Percentiles rank a stretch among this genome's conserved stretches.
phyloP scores from a whole-genome alignment of 2,888 invertebrate genomes.

The Xestobium rufovillosum region DNA sequence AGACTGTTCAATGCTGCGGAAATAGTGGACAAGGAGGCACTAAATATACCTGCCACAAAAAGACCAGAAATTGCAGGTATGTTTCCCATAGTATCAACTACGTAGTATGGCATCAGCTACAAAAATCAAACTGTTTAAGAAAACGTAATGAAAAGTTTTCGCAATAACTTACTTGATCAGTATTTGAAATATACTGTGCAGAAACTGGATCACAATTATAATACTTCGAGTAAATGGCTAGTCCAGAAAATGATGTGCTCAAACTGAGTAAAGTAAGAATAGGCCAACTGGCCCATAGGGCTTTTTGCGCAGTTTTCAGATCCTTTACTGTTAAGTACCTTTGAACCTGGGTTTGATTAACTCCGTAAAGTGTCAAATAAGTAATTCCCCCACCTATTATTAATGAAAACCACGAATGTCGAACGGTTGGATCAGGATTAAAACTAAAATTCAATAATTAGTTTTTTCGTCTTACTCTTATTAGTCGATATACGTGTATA shows the following conservation, averaged over 20 bases:
- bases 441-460: constrained; percentile 48
- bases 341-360: constrained; percentile 81
- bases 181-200: constrained; percentile 52
- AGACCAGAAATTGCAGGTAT: constrained; percentile 78
- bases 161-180: constrained; percentile 53
- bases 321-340: constrained; percentile 63
- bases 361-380: constrained; percentile 74
- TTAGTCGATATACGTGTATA: constrained; percentile 38
- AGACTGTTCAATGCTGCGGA: constrained; percentile 87
- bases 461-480: constrained; percentile 8
- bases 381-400: constrained; percentile 74
- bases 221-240: constrained; percentile 81
- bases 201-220: constrained; percentile 71
- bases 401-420: constrained; percentile 79
- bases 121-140: constrained; percentile 17
- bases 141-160: neutral
- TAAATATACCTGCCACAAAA: constrained; percentile 86
- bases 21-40: constrained; percentile 84
- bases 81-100: constrained; percentile 64
- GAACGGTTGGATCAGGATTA: constrained; percentile 68
- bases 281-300: constrained; percentile 77
- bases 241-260: constrained; percentile 60
- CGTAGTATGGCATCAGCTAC: constrained; percentile 66
- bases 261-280: constrained; percentile 67
- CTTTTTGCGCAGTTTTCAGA: constrained; percentile 59